These are phyloP conservation scores for Plebejus anna DNA, from an alignment of 2,888 invertebrate species.

Conservation along the genomic window DNA sequence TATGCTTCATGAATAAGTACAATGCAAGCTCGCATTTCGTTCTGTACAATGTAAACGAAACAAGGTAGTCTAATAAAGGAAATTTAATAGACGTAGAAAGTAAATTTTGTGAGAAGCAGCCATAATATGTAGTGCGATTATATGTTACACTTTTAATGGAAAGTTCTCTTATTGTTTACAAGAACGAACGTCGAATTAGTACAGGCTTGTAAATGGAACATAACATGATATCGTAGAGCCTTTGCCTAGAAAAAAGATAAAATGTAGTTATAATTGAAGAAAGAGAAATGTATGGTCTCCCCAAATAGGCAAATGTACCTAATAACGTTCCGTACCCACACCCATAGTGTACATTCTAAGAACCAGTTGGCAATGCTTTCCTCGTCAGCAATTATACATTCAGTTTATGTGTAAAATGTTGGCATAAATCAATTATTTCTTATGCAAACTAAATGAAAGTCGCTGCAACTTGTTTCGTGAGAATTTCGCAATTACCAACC, in stretches of 20 bases:
- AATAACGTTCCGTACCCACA: not conserved
- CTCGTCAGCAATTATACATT: not conserved
- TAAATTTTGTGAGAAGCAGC: constrained; percentile 24
- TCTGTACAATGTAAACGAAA: constrained; percentile 3
- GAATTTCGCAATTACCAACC: constrained; percentile 21
- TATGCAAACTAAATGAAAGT: constrained; percentile 19
- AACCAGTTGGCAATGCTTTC: not conserved
- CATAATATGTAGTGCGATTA: constrained; percentile 24
- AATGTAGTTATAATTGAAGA: not conserved
- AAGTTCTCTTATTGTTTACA: constrained; percentile 19
- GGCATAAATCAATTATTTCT: constrained; percentile 22
- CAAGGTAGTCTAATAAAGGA: constrained; percentile 18
- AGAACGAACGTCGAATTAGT: not conserved
- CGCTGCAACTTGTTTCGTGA: constrained; percentile 17
- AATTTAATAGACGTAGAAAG: constrained; percentile 24
- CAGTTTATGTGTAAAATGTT: constrained; percentile 15
- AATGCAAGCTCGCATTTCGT: constrained; percentile 20
- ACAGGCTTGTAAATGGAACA: not conserved
- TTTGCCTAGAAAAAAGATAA: not conserved
- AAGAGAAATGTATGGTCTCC: not conserved
- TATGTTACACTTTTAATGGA: constrained; percentile 27
- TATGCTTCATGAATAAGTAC: not conserved
- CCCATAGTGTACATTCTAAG: not conserved
- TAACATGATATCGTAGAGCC: not conserved
- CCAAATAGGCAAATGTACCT: not conserved